Conservation (phyloP, 2,888 invertebrate species). For the Rotaria macrura region DNA sequence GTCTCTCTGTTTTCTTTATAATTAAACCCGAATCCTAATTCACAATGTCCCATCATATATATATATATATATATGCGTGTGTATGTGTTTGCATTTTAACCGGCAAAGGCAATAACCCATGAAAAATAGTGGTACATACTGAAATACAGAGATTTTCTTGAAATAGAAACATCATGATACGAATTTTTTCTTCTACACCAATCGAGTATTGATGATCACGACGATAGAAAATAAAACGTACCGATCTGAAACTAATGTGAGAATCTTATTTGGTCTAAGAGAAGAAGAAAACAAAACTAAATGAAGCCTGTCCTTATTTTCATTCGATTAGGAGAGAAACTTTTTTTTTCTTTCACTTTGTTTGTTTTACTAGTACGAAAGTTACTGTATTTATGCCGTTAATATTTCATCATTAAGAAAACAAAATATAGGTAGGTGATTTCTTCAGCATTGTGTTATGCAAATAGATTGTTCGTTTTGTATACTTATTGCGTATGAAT, state of each 20-base stretch:
- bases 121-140: too few species aligned
- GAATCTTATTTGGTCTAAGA: not conserved
- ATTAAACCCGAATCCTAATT: not conserved
- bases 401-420: not conserved
- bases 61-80: too few species aligned
- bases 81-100: too few species aligned
- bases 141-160: too few species aligned
- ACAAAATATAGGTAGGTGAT: not conserved
- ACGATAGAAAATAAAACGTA: not conserved
- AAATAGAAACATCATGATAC: not conserved
- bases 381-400: not conserved
- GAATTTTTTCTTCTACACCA: not conserved
- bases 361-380: not conserved
- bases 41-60: not conserved
- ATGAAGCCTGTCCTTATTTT: not conserved
- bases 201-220: not conserved
- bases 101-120: not conserved
- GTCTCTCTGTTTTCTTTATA: not conserved
- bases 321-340: not conserved
- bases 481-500: not conserved
- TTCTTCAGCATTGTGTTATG: not conserved
- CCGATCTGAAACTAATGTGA: not conserved
- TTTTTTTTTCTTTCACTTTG: not conserved
- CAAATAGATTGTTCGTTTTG: not conserved
- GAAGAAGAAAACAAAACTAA: not conserved